phyloP scores from a whole-genome alignment of 92 coral and sea anemone genomes.

The Paragorgia papillata region DNA sequence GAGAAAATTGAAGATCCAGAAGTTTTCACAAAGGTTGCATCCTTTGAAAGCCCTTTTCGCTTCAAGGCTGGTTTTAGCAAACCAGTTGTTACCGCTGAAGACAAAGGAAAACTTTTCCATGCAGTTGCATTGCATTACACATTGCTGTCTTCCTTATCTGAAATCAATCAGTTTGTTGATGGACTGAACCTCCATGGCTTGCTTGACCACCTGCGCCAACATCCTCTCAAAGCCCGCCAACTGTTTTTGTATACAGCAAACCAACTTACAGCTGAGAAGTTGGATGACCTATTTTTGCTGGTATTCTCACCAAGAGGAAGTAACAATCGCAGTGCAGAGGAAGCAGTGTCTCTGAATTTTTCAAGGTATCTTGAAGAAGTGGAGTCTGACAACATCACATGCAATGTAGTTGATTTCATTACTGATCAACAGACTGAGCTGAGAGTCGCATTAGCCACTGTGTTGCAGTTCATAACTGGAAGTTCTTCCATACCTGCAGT shows the following conservation, averaged over 20 bases:
- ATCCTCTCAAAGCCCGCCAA: conserved; percentile 26
- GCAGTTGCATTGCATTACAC: conserved; percentile 43
- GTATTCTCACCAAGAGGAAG: conserved; percentile 44
- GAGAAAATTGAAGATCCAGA: conserved; percentile 29
- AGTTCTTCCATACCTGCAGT: conserved; percentile 42
- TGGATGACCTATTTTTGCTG: conserved; percentile 14
- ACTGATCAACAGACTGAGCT: conserved; percentile 32
- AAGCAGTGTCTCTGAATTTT: conserved; percentile 39
- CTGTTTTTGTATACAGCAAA: conserved; percentile 22
- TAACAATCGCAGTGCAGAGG: conserved; percentile 36
- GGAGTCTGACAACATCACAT: conserved; percentile 34
- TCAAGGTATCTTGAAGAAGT: conserved; percentile 52
- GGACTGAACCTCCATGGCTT: conserved; percentile 24
- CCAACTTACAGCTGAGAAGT: conserved; percentile 27
- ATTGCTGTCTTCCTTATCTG: conserved; percentile 2
- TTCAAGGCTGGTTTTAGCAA: conserved; percentile 53
- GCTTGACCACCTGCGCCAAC: conserved; percentile 19
- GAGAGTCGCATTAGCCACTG: conserved; percentile 35
- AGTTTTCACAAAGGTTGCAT: conserved; percentile 30
- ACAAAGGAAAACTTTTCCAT: conserved; percentile 41
- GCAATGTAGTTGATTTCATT: conserved; percentile 31
- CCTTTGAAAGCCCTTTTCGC: conserved; percentile 41
- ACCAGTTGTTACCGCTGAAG: conserved; percentile 34
- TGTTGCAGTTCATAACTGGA: conserved; percentile 46
- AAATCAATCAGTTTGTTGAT: conserved; percentile 6